Base-by-base conservation (phyloP, 2,113 vertebrate genomes). In the Trinectes maculatus region DNA sequence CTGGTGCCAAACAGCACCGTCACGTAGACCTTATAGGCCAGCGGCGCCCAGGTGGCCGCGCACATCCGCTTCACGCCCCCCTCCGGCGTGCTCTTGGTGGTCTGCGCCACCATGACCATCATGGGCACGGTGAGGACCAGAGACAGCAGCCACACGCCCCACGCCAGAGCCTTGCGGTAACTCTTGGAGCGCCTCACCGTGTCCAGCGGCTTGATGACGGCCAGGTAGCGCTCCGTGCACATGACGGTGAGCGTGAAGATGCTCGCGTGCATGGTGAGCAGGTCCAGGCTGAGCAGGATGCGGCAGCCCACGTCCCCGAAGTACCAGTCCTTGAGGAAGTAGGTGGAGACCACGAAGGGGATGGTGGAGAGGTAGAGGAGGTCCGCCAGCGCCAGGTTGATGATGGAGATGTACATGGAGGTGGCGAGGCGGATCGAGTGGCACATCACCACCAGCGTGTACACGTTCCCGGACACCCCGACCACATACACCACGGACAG, bases 261-360 rank as follows among this genome's bases (percentile, higher is more conserved):
- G 91, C 95, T 96, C 71, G 95, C 95, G 77, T 97, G 95, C 95
- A 97, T 97, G 89, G 95, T 97, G 71, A 97, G 92, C 15, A 97
- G 92, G 89, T 97, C 95, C 79, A 97, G 89, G 89, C 95, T 96
- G 51, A 97, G 93, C 64, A 97, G 89, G 33, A 97, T 87, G 83
- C 95, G 91, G 83, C 95, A 96, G 0, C 95, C 95, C 66, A 95
- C 89, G 42, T 95, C 95, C 39, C 95, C 95, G 71, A 97, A 97
- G 92, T 95, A 95, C 95, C 95, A 97, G 93, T 96, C 95, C 87
- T 95, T 95, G 0, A 94, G 90, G 74, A 97, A 94, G 92, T 95
- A 96, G 19, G 95, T 97, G 91, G 94, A 93, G 78, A 96, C 95
- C 75, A 97, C 93, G 89, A 96, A 96, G 13, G 95, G 95, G 89